Conservation (phyloP, 1,140 invertebrate species). For the Lucilia cuprina region DNA sequence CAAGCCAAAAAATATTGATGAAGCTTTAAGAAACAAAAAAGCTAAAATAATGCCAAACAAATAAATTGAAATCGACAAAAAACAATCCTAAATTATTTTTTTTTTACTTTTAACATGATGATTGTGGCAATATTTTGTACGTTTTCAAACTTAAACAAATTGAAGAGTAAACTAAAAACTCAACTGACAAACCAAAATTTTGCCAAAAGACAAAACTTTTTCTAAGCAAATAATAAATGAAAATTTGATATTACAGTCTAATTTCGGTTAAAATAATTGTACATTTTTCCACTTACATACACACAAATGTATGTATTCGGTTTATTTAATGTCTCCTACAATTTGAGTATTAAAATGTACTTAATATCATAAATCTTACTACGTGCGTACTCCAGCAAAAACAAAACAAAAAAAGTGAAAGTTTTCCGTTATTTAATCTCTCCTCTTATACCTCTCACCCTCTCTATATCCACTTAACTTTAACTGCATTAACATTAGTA, state of each 20-base stretch:
- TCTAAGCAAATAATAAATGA: too few species aligned
- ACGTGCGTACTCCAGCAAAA: not conserved
- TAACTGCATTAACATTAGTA: too few species aligned
- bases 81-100: not conserved
- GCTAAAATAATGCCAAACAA: not conserved
- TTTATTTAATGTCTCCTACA: not conserved
- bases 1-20: slow-evolving; percentile 1
- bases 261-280: not conserved
- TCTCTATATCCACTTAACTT: not conserved
- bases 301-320: not conserved
- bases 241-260: not conserved
- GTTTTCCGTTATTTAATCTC: not conserved
- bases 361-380: not conserved
- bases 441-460: not conserved
- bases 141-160: not conserved
- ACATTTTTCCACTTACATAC: not conserved
- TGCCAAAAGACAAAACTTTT: not conserved
- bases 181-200: not conserved
- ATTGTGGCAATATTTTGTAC: not conserved
- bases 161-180: not conserved
- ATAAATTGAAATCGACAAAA: not conserved
- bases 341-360: not conserved
- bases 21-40: slow-evolving; percentile 3
- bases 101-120: not conserved
- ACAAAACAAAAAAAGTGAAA: not conserved